Conservation (phyloP, 2,797 vertebrate species). For the Eulemur mongoz region DNA sequence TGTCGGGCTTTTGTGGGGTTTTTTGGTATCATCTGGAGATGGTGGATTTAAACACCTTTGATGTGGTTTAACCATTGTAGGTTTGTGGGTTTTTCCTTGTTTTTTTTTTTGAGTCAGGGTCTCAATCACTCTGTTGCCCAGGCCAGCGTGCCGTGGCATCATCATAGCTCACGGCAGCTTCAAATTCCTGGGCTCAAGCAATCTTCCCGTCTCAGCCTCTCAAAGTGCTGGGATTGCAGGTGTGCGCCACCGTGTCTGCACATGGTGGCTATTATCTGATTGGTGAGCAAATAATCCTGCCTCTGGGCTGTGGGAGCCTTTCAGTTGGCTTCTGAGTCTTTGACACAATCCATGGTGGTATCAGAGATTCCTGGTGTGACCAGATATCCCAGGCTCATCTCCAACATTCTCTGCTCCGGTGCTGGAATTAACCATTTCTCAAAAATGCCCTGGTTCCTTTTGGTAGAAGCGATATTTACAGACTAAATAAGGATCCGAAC, state of each 20-base stretch:
- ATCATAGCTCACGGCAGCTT: not conserved
- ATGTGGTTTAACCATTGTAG: fast-evolving
- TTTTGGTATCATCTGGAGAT: not conserved
- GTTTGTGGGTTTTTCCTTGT: too few relatives aligned
- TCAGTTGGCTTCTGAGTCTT: not conserved
- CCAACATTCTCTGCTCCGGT: not conserved
- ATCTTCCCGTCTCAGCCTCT: not conserved
- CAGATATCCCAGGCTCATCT: not conserved
- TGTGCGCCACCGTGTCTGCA: too few relatives aligned
- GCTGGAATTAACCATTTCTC: not conserved
- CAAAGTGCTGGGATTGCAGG: not conserved
- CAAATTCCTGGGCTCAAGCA: not conserved
- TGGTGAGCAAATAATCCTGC: fast-evolving
- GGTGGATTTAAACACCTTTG: fast-evolving
- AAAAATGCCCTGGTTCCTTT: not conserved
- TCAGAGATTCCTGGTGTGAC: not conserved
- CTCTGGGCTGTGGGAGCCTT: not conserved
- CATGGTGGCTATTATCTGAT: fast-evolving
- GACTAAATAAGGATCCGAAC: not conserved
- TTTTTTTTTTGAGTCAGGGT: not conserved
- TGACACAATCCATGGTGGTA: fast-evolving
- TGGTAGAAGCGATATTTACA: not conserved
- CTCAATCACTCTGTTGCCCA: not conserved
- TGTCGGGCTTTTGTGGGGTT: too few relatives aligned
- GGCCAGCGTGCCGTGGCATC: not conserved